Evolutionary conservation across 2,888 invertebrate genomes (phyloP), one percentile per base, ranked within the genome.

Genomic region (Aphidius colemani): DNA sequence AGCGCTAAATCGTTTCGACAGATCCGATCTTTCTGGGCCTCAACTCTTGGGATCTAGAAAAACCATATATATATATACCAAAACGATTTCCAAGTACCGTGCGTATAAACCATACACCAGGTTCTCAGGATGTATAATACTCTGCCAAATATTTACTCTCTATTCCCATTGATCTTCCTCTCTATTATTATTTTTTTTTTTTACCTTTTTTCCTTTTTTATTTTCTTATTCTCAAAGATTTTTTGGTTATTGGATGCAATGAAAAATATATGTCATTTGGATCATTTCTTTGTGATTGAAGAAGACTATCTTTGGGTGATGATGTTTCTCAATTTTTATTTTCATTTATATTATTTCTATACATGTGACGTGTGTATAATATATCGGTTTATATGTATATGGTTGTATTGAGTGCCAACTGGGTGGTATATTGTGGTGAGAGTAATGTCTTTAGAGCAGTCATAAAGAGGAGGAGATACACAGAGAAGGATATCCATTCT

Each of bases 1-100:
- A 71, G 70, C 69, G 69, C 71, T 74, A 76, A 77, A 78, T 78
- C 77, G 75, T 72, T 69, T 68, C 70, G 70, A 70, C 71, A 74
- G 75, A 78, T 77, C 76, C 63, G 69, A 76, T 76, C 75, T 73
- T 18, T 18, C 13, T 18, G 13, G 13, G 61, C 66, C 56, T 60
- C 45, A 50, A 59, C 53, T 59, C 53, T 53, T 18, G 55, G 63
- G 55, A 59, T 63, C 59, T 56, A 59, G 57, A 46, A 18, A 46
- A 62, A 53, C 45, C 44, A 55, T 57, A 44, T 43, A 39, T 41
- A 57, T 45, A 39, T 51, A 40, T 49, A 53, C 43, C 13, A 18
- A 18, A 18, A 18, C 13, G 13, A 18, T 57, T 61, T 11, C 45
- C 53, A 53, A 46, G 41, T 48, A 53, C 44, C 10, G 13, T 18